These are phyloP conservation scores for Macrobrachium nipponense DNA, from an alignment of 1,140 invertebrate species.

Conservation along the genomic window DNA sequence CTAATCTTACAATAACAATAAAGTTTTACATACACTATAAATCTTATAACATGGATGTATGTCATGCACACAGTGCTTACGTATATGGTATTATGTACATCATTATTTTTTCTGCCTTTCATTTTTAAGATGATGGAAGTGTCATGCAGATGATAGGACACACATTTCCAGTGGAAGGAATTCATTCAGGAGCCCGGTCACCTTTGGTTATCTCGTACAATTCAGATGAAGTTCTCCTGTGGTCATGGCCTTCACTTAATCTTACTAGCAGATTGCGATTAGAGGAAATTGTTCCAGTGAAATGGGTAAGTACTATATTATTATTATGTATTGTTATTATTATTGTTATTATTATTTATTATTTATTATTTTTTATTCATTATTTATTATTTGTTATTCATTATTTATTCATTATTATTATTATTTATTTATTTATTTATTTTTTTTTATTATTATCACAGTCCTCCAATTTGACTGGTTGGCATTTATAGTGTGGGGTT, in stretches of 20 bases:
- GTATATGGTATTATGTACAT: not conserved
- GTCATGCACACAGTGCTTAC: not conserved
- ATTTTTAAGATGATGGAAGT: slow-evolving; percentile 36
- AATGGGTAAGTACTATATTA: slow-evolving; percentile 35
- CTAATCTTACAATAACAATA: no score
- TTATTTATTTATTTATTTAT: no score
- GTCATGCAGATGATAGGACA: slow-evolving; percentile 51
- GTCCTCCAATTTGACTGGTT: no score
- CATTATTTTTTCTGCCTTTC: not conserved
- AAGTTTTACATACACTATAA: no score
- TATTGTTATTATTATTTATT: no score
- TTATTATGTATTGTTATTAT: no score
- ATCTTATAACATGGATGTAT: no score
- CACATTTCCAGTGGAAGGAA: slow-evolving; percentile 8
- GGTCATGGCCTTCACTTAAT: slow-evolving; percentile 50
- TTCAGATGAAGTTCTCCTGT: slow-evolving; percentile 26
- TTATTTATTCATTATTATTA: no score
- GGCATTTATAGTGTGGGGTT: no score
- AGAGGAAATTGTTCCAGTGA: slow-evolving; percentile 7
- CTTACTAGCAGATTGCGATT: slow-evolving; percentile 27
- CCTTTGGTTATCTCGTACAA: slow-evolving; percentile 40
- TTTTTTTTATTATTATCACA: no score
- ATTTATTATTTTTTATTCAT: no score
- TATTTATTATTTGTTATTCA: no score
- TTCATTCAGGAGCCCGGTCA: slow-evolving; percentile 27